These are phyloP conservation scores for Eupithecia centaureata DNA, from an alignment of 2,888 invertebrate genomes.

Conservation along the genomic window DNA sequence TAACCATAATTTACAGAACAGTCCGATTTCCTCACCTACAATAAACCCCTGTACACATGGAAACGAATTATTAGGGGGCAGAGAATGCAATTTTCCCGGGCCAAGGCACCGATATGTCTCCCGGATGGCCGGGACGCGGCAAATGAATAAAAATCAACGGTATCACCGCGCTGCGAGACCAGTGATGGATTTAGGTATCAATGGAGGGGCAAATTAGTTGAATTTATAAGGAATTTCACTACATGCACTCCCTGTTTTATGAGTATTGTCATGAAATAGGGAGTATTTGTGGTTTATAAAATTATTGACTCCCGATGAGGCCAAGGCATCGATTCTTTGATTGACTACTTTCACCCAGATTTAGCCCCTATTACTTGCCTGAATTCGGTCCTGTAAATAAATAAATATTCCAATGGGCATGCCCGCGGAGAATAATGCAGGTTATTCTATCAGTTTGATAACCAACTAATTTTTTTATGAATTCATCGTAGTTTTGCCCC, in stretches of 20 bases:
- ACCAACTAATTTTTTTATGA: background rate
- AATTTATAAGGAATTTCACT: background rate
- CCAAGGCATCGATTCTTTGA: too few species aligned
- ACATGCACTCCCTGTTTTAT: too few species aligned
- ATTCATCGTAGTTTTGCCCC: background rate
- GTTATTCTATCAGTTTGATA: background rate
- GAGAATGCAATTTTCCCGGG: constrained; percentile 62
- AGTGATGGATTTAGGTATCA: constrained; percentile 1
- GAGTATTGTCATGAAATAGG: too few species aligned
- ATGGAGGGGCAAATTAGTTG: background rate
- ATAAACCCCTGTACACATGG: constrained; percentile 46
- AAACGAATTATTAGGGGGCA: constrained; percentile 57
- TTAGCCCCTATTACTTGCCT: too few species aligned
- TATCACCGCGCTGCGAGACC: constrained; percentile 43
- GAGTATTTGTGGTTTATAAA: too few species aligned
- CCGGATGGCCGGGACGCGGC: constrained; percentile 42
- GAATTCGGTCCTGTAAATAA: too few species aligned
- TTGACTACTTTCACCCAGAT: too few species aligned
- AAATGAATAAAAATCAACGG: constrained; percentile 66
- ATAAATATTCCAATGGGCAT: too few species aligned
- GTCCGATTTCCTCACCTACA: constrained; percentile 30
- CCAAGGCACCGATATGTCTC: constrained; percentile 60
- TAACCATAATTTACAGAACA: constrained; percentile 10
- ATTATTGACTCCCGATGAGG: too few species aligned
- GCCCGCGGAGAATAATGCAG: background rate